Evolutionary conservation across 2,113 vertebrate species (phyloP).

Genomic region (Strix uralensis): DNA sequence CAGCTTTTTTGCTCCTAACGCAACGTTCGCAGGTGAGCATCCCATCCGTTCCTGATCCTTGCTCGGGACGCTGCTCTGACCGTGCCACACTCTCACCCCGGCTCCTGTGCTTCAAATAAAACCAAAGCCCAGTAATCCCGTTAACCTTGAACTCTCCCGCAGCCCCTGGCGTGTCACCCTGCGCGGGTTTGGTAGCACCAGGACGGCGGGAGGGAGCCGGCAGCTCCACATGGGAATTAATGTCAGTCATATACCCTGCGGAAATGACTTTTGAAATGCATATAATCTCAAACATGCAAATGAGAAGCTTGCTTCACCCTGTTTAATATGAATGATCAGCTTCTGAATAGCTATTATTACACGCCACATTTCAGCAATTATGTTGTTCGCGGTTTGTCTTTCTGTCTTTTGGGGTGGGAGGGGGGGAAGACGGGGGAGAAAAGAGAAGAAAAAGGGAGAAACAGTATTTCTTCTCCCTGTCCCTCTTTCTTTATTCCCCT

Average conservation of each 20-base stretch:
- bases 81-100: fast-evolving
- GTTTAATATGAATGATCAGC: conserved; percentile 99
- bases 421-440: neutral
- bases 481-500: neutral
- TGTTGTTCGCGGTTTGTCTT: conserved; percentile 91
- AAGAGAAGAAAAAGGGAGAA: neutral
- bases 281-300: conserved; percentile 99
- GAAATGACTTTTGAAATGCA: conserved; percentile 99
- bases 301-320: conserved; percentile 98
- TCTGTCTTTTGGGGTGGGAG: conserved; percentile 59
- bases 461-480: neutral
- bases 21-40: neutral
- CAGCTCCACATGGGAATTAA: conserved; percentile 90
- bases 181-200: conserved; percentile 66
- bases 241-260: conserved; percentile 96
- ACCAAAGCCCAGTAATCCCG: neutral
- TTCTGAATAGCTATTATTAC: conserved; percentile 99
- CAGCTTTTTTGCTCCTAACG: neutral
- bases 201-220: conserved; percentile 77
- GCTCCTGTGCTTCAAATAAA: neutral
- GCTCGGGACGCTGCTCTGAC: neutral
- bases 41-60: neutral
- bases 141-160: conserved; percentile 32
- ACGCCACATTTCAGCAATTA: conserved; percentile 97
- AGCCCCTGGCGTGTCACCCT: neutral